Conservation (phyloP, 1,140 invertebrate species). For the Macrobrachium nipponense region DNA sequence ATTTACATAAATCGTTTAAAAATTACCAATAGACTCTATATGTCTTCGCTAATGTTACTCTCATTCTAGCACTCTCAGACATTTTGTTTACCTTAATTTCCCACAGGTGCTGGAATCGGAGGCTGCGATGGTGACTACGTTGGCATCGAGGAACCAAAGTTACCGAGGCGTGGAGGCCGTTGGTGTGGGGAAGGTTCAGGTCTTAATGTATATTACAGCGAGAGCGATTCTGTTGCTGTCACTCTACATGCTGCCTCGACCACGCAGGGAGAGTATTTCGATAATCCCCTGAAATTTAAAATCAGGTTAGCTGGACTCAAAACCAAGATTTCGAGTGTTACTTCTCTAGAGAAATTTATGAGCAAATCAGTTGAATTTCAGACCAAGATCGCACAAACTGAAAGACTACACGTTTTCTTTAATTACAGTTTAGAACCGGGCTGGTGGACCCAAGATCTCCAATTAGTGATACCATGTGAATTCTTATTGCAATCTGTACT, state of each 20-base stretch:
- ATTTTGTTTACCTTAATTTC: too few relatives aligned
- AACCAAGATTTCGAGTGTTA: conserved; percentile 4
- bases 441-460: too few relatives aligned
- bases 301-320: conserved; percentile 18
- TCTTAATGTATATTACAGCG: conserved; percentile 86
- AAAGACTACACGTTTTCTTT: too few relatives aligned
- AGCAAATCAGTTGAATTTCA: conserved; percentile 17
- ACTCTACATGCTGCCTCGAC: conserved; percentile 73
- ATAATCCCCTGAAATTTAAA: conserved; percentile 40
- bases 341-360: conserved; percentile 41
- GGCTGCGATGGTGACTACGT: conserved; percentile 85
- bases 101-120: conserved; percentile 18
- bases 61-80: not conserved
- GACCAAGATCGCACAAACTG: not conserved
- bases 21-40: not conserved
- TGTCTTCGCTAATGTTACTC: not conserved
- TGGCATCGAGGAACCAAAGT: conserved; percentile 78
- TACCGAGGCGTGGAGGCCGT: conserved; percentile 79
- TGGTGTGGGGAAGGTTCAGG: conserved; percentile 87
- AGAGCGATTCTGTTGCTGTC: conserved; percentile 82
- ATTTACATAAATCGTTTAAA: too few relatives aligned
- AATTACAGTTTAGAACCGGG: too few relatives aligned
- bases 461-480: too few relatives aligned
- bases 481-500: too few relatives aligned
- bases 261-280: conserved; percentile 53